These are phyloP conservation scores for Glyphotaelius pellucidus DNA, from an alignment of 2,888 invertebrate species.

Conservation along the genomic window DNA sequence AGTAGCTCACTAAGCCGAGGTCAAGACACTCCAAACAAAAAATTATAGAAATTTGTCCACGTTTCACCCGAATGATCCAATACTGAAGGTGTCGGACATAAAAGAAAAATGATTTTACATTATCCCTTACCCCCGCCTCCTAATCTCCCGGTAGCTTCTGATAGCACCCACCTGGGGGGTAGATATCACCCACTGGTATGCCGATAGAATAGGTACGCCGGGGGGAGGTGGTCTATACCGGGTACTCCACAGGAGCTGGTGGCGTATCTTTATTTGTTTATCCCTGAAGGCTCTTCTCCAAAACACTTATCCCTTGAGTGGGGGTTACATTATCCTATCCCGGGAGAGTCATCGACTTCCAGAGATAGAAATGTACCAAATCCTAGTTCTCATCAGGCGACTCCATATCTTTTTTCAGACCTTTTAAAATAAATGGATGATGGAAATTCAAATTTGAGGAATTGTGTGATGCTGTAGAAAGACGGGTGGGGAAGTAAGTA, in stretches of 20 bases:
- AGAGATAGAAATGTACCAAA: neutral
- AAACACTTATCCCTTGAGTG: conserved; percentile 36
- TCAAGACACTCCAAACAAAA: neutral
- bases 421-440: neutral
- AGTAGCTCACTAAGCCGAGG: neutral
- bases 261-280: conserved; percentile 27
- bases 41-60: conserved; percentile 7
- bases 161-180: neutral
- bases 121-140: neutral
- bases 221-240: neutral
- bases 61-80: conserved; percentile 4
- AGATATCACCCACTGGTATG: neutral
- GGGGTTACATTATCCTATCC: conserved; percentile 6
- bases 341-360: conserved; percentile 34
- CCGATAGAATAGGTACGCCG: neutral
- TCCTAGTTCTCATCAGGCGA: neutral
- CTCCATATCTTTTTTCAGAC: neutral
- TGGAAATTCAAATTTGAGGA: neutral
- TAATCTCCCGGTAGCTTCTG: neutral
- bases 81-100: neutral
- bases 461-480: neutral
- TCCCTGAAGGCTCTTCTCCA: conserved; percentile 22
- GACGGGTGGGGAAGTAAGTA: neutral
- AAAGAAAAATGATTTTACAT: conserved; percentile 24
- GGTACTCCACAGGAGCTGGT: neutral